phyloP scores from a whole-genome alignment of 2,888 invertebrate species.

The Lingula anatina region DNA sequence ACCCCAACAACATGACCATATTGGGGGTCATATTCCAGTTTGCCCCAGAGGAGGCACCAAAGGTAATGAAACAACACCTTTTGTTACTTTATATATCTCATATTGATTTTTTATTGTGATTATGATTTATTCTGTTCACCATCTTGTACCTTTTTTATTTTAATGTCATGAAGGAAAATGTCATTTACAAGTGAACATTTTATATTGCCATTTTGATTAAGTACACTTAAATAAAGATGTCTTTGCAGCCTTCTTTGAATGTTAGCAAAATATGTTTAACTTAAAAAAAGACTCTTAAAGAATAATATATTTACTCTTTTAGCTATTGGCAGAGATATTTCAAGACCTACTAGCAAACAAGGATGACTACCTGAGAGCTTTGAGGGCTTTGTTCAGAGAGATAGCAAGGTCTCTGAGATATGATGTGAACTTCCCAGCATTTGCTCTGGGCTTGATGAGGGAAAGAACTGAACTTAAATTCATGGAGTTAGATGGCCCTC shows the following conservation, averaged over 20 bases:
- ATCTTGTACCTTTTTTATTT: no score
- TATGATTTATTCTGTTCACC: no score
- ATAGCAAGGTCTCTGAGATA: slow-evolving; percentile 77
- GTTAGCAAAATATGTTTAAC: no score
- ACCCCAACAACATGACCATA: slow-evolving; percentile 92
- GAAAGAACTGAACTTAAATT: slow-evolving; percentile 46
- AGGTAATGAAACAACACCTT: slow-evolving; percentile 24
- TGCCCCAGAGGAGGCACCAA: slow-evolving; percentile 75
- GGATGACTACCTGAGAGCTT: slow-evolving; percentile 84
- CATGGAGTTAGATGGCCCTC: slow-evolving; percentile 41
- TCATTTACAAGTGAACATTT: no score
- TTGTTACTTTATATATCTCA: not conserved
- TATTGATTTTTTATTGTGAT: no score
- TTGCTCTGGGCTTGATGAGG: slow-evolving; percentile 73
- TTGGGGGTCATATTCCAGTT: slow-evolving; percentile 83
- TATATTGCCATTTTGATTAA: no score
- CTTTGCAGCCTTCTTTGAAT: no score
- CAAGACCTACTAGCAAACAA: slow-evolving; percentile 70
- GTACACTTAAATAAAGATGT: no score
- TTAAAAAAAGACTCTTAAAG: no score
- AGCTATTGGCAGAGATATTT: slow-evolving; percentile 54
- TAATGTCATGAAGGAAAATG: no score
- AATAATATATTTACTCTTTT: no score
- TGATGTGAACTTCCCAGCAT: slow-evolving; percentile 73
- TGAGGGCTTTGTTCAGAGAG: slow-evolving; percentile 82